A percentile compares a stretch with the other conserved stretches of the same genome.
phyloP scores from a whole-genome alignment of 2,113 vertebrate genomes.

The Psilopogon haemacephalus region DNA sequence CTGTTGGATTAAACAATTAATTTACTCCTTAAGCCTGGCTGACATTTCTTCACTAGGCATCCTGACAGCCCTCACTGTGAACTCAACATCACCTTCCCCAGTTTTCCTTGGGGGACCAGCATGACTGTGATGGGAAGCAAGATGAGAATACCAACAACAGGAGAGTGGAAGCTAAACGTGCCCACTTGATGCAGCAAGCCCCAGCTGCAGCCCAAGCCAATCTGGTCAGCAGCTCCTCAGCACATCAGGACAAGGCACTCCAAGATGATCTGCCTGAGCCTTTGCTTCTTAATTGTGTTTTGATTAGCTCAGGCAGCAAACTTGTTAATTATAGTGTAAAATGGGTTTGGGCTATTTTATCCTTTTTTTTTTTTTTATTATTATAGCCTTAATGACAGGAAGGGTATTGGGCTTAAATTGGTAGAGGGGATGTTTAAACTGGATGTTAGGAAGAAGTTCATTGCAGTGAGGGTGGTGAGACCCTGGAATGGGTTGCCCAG shows the following conservation, averaged over 20 bases:
- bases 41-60: not conserved
- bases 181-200: not conserved
- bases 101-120: not conserved
- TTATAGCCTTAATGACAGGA: too few species aligned
- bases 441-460: too few species aligned
- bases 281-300: not conserved
- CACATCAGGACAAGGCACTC: not conserved
- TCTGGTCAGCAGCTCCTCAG: not conserved
- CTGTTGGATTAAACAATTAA: constrained; percentile 33
- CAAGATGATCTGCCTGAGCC: not conserved
- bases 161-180: not conserved
- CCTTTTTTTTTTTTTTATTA: too few species aligned
- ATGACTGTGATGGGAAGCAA: not conserved
- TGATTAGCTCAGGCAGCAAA: not conserved
- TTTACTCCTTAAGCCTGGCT: constrained; percentile 19
- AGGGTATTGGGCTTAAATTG: too few species aligned
- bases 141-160: not conserved
- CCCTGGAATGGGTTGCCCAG: too few species aligned
- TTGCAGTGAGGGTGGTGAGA: too few species aligned
- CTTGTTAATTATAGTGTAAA: not conserved
- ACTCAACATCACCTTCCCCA: constrained; percentile 7
- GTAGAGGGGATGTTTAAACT: too few species aligned
- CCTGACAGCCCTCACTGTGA: constrained; percentile 3
- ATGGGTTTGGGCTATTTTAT: not conserved
- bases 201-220: not conserved